Base-by-base conservation (phyloP, 2,888 invertebrate genomes). In the Pristionchus maxplancki region DNA sequence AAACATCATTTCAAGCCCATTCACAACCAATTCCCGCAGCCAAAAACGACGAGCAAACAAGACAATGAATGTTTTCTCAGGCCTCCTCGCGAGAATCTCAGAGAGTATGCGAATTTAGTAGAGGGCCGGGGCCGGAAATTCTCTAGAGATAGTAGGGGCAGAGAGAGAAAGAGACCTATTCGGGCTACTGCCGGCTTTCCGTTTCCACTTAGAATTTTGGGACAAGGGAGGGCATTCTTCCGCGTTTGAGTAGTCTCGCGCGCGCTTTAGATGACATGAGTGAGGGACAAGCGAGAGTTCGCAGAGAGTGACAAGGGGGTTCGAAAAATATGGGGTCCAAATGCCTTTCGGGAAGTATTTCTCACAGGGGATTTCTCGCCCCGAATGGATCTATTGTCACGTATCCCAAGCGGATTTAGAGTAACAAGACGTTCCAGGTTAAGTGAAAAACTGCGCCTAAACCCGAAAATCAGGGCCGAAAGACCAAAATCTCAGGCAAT, bases 171-270 rank as follows among this genome's bases (percentile, higher is more conserved):
- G 83, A 13, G 53, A 83, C 37, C 37, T 31, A 83, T n/a, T 34
- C 53, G 83, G 34, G 28, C 62, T 31, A n/a, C 28, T 31, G 40
- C 5, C 34, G 53, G 40, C 62, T 64, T 44, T 64, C 85, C 85
- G 64, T 64, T 40, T 62, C 62, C 40, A 64, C 58, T 78, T 78
- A 78, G 78, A 78, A 48, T 78, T 78, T 78, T 78, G 78, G 37
- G 78, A 78, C 44, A 78, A 71, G 44, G n/a, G n/a, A n/a, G 37
- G 8, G 31, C 28, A 64, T 20, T 64, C 37, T 71, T 71, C 71
- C 71, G 37, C 37, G 71, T 71, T 64, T 37, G 37, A 71, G 31
- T 71, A 37, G 37, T 71, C 37, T 20, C 1, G 67, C n/a, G n/a
- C n/a, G n/a, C n/a, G n/a, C 8, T 64, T 4, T 58, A 28, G 28